These are phyloP conservation scores for Pempheris klunzingeri DNA, from an alignment of 2,797 vertebrate genomes.

Conservation along the genomic window DNA sequence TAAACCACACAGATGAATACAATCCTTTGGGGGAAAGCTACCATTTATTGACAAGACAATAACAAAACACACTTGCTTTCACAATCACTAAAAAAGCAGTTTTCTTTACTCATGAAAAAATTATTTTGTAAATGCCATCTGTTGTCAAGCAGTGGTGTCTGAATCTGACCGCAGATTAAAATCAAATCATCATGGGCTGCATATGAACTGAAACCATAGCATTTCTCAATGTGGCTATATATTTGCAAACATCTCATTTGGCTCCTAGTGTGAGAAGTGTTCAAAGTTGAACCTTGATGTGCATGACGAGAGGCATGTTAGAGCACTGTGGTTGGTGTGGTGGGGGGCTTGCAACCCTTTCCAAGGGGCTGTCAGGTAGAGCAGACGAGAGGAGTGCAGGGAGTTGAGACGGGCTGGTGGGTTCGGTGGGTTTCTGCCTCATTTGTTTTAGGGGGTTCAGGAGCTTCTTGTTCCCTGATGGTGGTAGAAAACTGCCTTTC, in stretches of 20 bases:
- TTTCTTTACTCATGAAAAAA: not conserved
- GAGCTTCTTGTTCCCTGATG: conserved; percentile 60
- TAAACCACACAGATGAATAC: not conserved
- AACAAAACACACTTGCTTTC: not conserved
- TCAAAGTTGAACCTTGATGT: conserved; percentile 57
- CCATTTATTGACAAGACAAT: not conserved
- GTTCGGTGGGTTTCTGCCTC: conserved; percentile 75
- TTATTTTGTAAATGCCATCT: not conserved
- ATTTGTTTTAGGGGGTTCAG: conserved; percentile 48
- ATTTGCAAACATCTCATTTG: conserved; percentile 48
- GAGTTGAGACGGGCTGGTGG: conserved; percentile 71
- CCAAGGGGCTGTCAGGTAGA: conserved; percentile 68
- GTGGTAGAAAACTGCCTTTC: conserved; percentile 75
- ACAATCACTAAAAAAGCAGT: not conserved
- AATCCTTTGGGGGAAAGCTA: not conserved
- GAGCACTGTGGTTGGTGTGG: conserved; percentile 76
- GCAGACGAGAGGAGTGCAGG: conserved; percentile 54
- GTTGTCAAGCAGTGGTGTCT: not conserved
- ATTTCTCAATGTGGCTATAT: conserved; percentile 23
- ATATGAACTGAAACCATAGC: conserved; percentile 41
- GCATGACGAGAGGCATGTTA: conserved; percentile 54
- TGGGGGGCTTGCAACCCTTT: conserved; percentile 69
- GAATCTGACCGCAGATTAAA: conserved; percentile 69
- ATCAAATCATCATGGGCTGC: conserved; percentile 49
- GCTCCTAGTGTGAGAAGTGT: conserved; percentile 28